phyloP scores from a whole-genome alignment of 2,797 vertebrate species.

The Labroides dimidiatus region DNA sequence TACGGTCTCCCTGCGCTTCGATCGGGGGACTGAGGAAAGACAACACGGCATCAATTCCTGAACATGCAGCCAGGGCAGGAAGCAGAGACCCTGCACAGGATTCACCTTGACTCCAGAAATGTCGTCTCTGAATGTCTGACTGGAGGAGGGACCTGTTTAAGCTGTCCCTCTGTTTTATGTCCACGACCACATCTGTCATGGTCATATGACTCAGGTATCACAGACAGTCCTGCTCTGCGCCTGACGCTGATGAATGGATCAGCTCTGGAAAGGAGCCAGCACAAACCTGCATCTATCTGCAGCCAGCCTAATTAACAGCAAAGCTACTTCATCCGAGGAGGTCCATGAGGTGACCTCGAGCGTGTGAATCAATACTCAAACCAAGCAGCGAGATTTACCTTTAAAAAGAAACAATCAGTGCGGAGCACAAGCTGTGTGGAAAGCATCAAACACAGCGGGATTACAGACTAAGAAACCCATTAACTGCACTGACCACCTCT shows the following conservation, averaged over 20 bases:
- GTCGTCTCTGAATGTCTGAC: conserved; percentile 10
- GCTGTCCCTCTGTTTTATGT: not conserved
- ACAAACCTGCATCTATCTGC: conserved; percentile 31
- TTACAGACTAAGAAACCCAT: conserved; percentile 21
- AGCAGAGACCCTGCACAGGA: conserved; percentile 42
- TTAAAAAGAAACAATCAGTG: conserved; percentile 58
- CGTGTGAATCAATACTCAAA: conserved; percentile 61
- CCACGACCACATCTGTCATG: conserved; percentile 71
- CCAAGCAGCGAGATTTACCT: conserved; percentile 41
- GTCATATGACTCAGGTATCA: conserved; percentile 79
- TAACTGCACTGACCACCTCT: conserved; percentile 15
- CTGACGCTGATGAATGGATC: conserved; percentile 78
- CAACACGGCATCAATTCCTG: conserved; percentile 46
- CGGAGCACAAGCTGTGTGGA: conserved; percentile 22
- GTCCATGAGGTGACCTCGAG: conserved; percentile 32
- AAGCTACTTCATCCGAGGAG: conserved; percentile 40
- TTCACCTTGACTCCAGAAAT: conserved; percentile 15
- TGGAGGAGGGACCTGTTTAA: not conserved
- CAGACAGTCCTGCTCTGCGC: conserved; percentile 14
- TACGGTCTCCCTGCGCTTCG: conserved; percentile 56
- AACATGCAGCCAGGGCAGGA: conserved; percentile 32
- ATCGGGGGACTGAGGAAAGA: conserved; percentile 28
- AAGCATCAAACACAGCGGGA: conserved; percentile 40
- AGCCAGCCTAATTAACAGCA: conserved; percentile 53
- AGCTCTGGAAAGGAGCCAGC: not conserved